Percentiles rank a stretch among this genome's conserved stretches.
phyloP scores from a whole-genome alignment of 2,888 invertebrate species.

The Lampropteryx suffumata region DNA sequence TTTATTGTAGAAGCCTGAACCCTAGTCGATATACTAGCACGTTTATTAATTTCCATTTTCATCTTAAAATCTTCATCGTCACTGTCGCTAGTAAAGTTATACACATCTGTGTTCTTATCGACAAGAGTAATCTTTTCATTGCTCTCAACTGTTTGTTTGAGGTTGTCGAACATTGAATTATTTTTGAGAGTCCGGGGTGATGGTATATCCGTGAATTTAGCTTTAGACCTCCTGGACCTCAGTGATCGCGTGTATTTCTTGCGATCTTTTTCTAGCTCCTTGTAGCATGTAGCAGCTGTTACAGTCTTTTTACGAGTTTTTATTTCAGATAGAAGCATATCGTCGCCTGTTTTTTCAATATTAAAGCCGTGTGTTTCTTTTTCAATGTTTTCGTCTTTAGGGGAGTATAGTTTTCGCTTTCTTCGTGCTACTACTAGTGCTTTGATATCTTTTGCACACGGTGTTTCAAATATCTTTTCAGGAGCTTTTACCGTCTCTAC shows the following conservation, averaged over 20 bases:
- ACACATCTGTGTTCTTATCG: conserved; percentile 49
- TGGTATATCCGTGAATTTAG: conserved; percentile 21
- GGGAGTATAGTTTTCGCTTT: conserved; percentile 70
- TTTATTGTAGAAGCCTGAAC: conserved; percentile 37
- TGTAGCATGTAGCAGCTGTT: conserved; percentile 54
- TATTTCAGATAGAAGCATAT: conserved; percentile 32
- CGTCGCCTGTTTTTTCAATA: conserved; percentile 32
- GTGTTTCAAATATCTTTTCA: no score
- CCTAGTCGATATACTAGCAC: conserved; percentile 42
- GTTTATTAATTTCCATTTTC: conserved; percentile 42
- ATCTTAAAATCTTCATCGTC: conserved; percentile 63
- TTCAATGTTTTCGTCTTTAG: conserved; percentile 50
- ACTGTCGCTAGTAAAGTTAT: conserved; percentile 66
- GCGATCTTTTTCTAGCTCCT: conserved; percentile 60
- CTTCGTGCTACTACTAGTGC: conserved; percentile 34
- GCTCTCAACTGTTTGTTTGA: conserved; percentile 51
- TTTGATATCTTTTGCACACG: conserved; percentile 3
- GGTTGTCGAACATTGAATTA: conserved; percentile 58
- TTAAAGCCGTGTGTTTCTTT: conserved; percentile 20
- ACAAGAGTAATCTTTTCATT: conserved; percentile 45
- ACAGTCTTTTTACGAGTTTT: conserved; percentile 37
- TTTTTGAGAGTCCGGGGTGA: conserved; percentile 55
- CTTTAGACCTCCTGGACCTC: conserved; percentile 26
- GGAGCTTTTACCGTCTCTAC: conserved; percentile 9
- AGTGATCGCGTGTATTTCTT: conserved; percentile 43